These are phyloP conservation scores for Lordiphosa fenestrarum DNA, from an alignment of 2,888 invertebrate species.

Conservation along the genomic window DNA sequence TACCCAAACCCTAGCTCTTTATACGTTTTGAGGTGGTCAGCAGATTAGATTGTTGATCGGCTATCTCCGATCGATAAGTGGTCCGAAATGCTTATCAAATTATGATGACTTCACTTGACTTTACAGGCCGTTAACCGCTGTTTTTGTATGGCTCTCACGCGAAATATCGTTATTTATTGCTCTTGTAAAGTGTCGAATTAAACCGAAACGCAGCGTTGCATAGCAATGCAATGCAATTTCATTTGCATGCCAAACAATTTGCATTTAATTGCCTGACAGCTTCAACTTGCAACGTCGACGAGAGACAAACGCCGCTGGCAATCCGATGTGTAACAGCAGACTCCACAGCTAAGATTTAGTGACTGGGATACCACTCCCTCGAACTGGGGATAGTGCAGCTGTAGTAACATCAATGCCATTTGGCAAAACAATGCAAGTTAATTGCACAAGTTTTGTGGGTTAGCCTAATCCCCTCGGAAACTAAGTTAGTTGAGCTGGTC, in stretches of 20 bases:
- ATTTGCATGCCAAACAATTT: conserved; percentile 50
- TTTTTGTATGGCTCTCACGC: conserved; percentile 33
- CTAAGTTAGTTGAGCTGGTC: conserved; percentile 1
- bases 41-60: too few relatives aligned
- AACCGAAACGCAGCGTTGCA: conserved; percentile 39
- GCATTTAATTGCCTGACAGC: conserved; percentile 62
- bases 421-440: conserved; percentile 7
- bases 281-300: conserved; percentile 23
- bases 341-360: too few relatives aligned
- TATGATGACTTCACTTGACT: not conserved
- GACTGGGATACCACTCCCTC: not conserved
- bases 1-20: not conserved
- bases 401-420: conserved; percentile 9
- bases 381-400: conserved; percentile 3
- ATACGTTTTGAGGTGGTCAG: too few relatives aligned
- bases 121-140: conserved; percentile 14
- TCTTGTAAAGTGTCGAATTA: conserved; percentile 46
- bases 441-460: conserved; percentile 4
- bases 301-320: conserved; percentile 18
- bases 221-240: conserved; percentile 23
- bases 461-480: conserved; percentile 3
- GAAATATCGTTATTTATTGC: conserved; percentile 38
- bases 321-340: not conserved
- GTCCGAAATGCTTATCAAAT: too few relatives aligned
- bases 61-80: too few relatives aligned